Conservation (phyloP, 2,113 vertebrate species). For the Callipepla squamata region DNA sequence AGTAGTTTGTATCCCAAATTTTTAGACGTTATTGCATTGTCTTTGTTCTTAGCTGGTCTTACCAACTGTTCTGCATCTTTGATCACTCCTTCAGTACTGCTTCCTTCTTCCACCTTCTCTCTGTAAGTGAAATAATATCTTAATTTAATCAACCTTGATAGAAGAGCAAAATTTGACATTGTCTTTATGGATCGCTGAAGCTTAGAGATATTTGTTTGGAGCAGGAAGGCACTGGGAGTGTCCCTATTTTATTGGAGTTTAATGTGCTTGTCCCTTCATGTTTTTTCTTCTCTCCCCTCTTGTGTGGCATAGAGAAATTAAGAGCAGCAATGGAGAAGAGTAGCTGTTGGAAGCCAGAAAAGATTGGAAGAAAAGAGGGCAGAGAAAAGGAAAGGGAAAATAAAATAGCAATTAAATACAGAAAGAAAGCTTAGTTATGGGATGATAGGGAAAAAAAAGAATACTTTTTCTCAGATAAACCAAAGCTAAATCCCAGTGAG, state of each 20-base stretch:
- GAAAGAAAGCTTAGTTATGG: background rate
- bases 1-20: background rate
- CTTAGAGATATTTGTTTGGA: background rate
- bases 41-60: background rate
- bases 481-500: background rate
- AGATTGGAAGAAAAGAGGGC: background rate
- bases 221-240: background rate
- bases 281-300: background rate
- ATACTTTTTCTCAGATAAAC: background rate
- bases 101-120: background rate
- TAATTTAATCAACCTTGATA: background rate
- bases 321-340: background rate
- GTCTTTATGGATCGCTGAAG: background rate
- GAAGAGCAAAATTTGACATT: background rate
- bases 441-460: background rate
- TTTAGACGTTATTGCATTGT: background rate
- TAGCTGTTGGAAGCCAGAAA: background rate
- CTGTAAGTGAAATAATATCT: background rate
- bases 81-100: background rate
- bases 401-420: too few species aligned
- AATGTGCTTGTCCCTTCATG: background rate
- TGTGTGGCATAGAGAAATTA: rapidly evolving
- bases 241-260: background rate
- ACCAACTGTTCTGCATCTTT: background rate
- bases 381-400: background rate